Conservation (phyloP, 1,140 invertebrate genomes). For the Ceratosolen fusciceps region DNA sequence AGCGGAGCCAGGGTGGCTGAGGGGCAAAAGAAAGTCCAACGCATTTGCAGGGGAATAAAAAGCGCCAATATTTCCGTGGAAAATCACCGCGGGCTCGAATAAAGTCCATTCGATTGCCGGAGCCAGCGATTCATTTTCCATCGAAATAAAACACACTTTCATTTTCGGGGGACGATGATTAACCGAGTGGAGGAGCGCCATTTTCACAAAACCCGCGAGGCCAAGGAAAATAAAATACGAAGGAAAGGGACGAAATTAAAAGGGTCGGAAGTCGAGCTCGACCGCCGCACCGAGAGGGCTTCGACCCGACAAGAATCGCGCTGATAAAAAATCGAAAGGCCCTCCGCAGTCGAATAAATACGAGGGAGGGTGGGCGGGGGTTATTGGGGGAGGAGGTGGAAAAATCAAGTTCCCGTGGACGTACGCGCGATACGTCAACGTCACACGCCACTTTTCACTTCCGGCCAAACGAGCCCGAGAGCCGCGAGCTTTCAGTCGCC, state of each 20-base stretch:
- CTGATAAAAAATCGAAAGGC: slow-evolving; percentile 19
- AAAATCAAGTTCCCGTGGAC: slow-evolving; percentile 35
- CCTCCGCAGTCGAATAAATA: slow-evolving; percentile 7
- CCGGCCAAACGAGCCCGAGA: slow-evolving; percentile 26
- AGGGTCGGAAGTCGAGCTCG: too few relatives aligned
- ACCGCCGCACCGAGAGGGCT: neutral
- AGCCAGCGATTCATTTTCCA: neutral
- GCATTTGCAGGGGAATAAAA: neutral
- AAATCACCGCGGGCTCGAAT: neutral
- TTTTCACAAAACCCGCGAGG: neutral
- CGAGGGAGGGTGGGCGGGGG: neutral
- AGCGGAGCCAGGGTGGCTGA: too few relatives aligned
- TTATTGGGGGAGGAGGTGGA: neutral
- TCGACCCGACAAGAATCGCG: neutral
- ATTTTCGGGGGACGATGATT: slow-evolving; percentile 1
- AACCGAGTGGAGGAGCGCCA: neutral
- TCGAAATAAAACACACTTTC: slow-evolving; percentile 8
- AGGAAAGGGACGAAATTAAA: neutral
- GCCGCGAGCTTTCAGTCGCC: neutral
- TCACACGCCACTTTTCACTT: slow-evolving; percentile 40
- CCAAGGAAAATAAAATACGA: neutral
- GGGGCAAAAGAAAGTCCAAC: slow-evolving; percentile 7
- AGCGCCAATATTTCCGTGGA: too few relatives aligned
- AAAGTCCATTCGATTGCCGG: neutral
- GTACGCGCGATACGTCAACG: slow-evolving; percentile 39